These are phyloP conservation scores for Astyanax mexicanus DNA, from an alignment of 2,797 vertebrate genomes.

Conservation along the genomic window DNA sequence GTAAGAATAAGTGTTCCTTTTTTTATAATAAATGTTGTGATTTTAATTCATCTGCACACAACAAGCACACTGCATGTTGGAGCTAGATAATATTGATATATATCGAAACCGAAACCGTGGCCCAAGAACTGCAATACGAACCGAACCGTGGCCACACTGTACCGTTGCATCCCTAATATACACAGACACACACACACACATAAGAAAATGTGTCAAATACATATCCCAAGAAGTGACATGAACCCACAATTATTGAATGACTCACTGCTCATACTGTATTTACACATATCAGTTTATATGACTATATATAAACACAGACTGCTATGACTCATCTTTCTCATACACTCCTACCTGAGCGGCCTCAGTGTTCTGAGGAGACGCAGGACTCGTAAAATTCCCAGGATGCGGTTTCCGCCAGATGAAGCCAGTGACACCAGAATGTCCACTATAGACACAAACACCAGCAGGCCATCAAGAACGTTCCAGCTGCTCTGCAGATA, in stretches of 20 bases:
- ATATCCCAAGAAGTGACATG: background rate
- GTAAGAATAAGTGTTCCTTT: no score
- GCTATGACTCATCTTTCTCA: constrained; percentile 1
- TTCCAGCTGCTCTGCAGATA: constrained; percentile 99
- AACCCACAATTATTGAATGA: background rate
- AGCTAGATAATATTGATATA: no score
- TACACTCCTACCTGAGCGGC: constrained; percentile 85
- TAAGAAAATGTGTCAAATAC: background rate
- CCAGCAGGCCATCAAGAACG: constrained; percentile 91
- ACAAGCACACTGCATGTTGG: no score
- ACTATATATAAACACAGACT: constrained; percentile 9
- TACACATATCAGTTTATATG: background rate
- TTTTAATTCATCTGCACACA: no score
- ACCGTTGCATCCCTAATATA: no score
- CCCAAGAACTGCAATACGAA: no score
- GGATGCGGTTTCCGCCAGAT: constrained; percentile 88
- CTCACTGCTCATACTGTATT: background rate
- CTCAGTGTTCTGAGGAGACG: constrained; percentile 92
- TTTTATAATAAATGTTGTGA: no score
- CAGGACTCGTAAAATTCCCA: constrained; percentile 91
- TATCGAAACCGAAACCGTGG: no score
- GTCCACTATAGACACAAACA: constrained; percentile 95
- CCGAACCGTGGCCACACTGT: no score
- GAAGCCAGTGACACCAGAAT: constrained; percentile 93
- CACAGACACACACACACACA: no score